A percentile compares a stretch with the other conserved stretches of the same genome.
phyloP scores from a whole-genome alignment of 2,888 invertebrate genomes.

The Campoletis raptor region DNA sequence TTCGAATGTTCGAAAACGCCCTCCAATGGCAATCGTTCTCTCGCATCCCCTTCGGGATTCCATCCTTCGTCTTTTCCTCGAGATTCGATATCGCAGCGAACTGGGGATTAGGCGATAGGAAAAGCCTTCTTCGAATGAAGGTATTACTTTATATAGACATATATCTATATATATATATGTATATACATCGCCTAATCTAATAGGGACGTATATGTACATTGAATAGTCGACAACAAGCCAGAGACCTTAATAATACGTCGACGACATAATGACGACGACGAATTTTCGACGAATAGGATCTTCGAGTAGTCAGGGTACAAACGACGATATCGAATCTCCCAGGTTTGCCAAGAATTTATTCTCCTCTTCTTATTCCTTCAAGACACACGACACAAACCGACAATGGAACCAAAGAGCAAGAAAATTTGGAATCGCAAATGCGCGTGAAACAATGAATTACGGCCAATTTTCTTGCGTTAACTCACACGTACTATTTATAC shows the following conservation, averaged over 20 bases:
- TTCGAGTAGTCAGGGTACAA: background rate
- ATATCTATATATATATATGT: too few relatives aligned
- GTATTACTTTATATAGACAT: background rate
- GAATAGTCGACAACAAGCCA: constrained; percentile 41
- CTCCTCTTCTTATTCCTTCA: constrained; percentile 58
- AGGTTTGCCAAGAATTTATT: constrained; percentile 68
- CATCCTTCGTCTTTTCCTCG: constrained; percentile 27
- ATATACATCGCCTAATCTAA: constrained; percentile 1
- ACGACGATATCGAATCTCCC: constrained; percentile 68
- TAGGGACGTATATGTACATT: constrained; percentile 19
- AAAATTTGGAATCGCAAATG: constrained; percentile 54
- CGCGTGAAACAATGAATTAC: constrained; percentile 67
- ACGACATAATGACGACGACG: constrained; percentile 61
- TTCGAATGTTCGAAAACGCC: constrained; percentile 10
- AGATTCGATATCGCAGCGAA: constrained; percentile 36
- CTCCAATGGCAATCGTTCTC: constrained; percentile 23
- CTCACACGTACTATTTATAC: background rate
- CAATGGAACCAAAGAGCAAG: constrained; percentile 64
- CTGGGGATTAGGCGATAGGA: constrained; percentile 32
- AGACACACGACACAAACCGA: constrained; percentile 63
- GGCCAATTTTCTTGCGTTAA: constrained; percentile 59
- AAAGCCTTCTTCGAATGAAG: constrained; percentile 17
- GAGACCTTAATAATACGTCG: constrained; percentile 45
- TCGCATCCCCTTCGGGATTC: constrained; percentile 17
- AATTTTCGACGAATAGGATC: constrained; percentile 43